Evolutionary conservation across 2,797 vertebrate species (phyloP).

Genomic region (Sphenodon punctatus): DNA sequence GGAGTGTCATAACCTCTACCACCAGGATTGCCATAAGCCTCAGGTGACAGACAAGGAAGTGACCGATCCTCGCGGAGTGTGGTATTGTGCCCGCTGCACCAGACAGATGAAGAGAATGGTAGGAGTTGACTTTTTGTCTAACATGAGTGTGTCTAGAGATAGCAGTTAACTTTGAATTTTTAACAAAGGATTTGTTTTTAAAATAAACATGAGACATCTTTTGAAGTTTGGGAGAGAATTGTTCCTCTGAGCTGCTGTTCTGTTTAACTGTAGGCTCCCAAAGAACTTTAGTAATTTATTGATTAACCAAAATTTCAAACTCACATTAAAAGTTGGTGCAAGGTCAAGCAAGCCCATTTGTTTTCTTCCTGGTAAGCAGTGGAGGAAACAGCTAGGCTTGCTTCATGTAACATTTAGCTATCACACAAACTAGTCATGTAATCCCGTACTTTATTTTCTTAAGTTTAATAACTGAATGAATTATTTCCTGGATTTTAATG

Average conservation of each 20-base stretch:
- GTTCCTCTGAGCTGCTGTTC: not conserved
- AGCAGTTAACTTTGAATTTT: not conserved
- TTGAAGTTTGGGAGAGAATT: not conserved
- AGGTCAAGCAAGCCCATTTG: not conserved
- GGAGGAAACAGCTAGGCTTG: not conserved
- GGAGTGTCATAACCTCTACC: constrained; percentile 98
- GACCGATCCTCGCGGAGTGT: constrained; percentile 95
- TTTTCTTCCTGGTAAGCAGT: not conserved
- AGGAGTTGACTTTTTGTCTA: constrained; percentile 60
- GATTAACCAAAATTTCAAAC: not conserved
- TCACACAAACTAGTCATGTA: not conserved
- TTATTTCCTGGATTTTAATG: not conserved
- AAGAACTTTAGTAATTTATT: not conserved
- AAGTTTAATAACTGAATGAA: not conserved
- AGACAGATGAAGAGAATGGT: constrained; percentile 99
- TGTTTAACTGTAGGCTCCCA: not conserved
- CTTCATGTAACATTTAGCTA: not conserved
- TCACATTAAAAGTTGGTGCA: not conserved
- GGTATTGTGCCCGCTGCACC: constrained; percentile 97
- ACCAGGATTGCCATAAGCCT: constrained; percentile 98
- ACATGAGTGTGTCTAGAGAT: not conserved
- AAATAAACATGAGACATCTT: not conserved
- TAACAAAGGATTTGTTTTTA: not conserved
- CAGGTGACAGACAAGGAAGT: constrained; percentile 98
- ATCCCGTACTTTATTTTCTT: not conserved